These are phyloP conservation scores for Gadus chalcogrammus DNA, from an alignment of 2,113 vertebrate species.

Conservation along the genomic window DNA sequence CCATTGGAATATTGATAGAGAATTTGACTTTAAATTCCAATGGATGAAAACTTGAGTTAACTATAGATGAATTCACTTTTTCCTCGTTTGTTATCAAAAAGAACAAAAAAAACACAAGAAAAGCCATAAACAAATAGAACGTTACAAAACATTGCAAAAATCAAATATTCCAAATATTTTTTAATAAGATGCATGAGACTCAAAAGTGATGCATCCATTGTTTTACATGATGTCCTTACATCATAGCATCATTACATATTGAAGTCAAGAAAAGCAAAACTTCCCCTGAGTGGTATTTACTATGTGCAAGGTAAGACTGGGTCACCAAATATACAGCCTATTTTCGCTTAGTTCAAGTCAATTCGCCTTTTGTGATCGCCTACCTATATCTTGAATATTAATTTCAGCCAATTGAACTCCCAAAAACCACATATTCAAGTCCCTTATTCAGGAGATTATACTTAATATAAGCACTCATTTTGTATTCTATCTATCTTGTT, in stretches of 20 bases:
- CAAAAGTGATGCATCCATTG: no score
- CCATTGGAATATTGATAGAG: no score
- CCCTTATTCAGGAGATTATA: constrained; percentile 30
- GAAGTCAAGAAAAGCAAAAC: neutral
- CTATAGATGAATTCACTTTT: no score
- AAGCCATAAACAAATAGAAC: neutral
- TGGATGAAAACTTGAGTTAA: no score
- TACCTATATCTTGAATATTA: no score
- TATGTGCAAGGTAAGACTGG: neutral
- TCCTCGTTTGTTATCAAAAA: no score
- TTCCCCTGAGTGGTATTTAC: neutral
- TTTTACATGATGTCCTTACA: neutral
- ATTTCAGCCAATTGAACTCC: no score
- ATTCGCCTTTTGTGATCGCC: no score
- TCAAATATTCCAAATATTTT: neutral
- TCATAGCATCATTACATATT: neutral
- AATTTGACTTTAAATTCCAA: no score
- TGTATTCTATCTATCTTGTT: constrained; percentile 8
- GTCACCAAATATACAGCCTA: no score
- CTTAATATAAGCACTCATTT: constrained; percentile 51
- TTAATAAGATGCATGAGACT: neutral
- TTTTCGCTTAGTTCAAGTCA: no score
- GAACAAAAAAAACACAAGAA: neutral
- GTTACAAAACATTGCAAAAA: neutral
- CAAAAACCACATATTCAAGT: constrained; percentile 19